Conservation (phyloP, 2,113 vertebrate genomes). For the Thermophis baileyi region DNA sequence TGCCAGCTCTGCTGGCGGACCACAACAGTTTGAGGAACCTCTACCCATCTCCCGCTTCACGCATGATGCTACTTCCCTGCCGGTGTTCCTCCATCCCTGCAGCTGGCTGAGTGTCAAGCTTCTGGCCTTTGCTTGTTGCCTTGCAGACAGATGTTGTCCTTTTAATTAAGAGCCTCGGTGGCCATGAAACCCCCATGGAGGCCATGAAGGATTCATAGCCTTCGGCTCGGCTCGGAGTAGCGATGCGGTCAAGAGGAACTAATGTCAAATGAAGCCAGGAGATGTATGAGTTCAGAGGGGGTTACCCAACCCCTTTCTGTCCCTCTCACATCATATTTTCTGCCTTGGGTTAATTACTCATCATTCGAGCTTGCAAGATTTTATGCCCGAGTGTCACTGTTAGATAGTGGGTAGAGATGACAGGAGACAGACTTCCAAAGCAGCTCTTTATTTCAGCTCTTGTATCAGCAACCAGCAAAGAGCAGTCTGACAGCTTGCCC, state of each 20-base stretch:
- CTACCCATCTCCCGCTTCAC: not conserved
- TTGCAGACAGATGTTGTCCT: not conserved
- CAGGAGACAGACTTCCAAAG: too few relatives aligned
- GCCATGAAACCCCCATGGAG: not conserved
- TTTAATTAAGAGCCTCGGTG: not conserved
- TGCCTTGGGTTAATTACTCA: constrained; percentile 17
- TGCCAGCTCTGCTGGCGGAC: too few relatives aligned
- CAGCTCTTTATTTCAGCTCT: too few relatives aligned
- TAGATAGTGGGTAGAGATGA: too few relatives aligned
- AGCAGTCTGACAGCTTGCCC: too few relatives aligned
- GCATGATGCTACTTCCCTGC: fast-evolving
- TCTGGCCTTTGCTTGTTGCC: not conserved
- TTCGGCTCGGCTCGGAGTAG: not conserved
- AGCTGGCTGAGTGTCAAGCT: not conserved
- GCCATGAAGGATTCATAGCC: not conserved
- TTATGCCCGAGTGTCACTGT: not conserved
- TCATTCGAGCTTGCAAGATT: not conserved
- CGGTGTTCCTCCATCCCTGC: too few relatives aligned
- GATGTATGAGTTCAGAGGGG: constrained; percentile 12
- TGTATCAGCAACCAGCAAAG: too few relatives aligned
- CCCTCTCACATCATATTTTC: not conserved
- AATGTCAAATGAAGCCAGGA: constrained; percentile 18
- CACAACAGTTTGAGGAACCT: too few relatives aligned
- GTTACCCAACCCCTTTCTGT: not conserved
- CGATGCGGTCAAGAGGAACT: not conserved